phyloP scores from a whole-genome alignment of 2,113 vertebrate genomes.

The Percina caprodes region DNA sequence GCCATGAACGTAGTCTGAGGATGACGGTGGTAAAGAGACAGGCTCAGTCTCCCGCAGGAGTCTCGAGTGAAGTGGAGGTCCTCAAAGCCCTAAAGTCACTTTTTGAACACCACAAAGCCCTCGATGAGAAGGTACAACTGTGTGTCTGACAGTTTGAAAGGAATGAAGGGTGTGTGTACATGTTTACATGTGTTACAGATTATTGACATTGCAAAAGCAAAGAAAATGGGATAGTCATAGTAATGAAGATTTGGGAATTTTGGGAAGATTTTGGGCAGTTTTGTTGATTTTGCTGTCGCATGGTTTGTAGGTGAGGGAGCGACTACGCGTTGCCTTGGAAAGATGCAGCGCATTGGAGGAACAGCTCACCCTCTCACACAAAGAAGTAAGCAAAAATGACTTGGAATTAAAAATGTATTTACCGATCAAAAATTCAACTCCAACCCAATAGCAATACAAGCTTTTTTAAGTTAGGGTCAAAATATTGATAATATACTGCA shows the following conservation, averaged over 20 bases:
- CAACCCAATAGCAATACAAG: neutral
- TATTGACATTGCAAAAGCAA: neutral
- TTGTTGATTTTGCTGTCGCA: neutral
- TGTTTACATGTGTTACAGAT: neutral
- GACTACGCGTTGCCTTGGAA: conserved; percentile 95
- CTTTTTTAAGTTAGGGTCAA: neutral
- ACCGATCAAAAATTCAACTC: neutral
- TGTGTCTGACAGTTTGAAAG: neutral
- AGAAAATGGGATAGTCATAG: neutral
- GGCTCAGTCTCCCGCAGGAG: conserved; percentile 95
- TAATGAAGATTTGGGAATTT: neutral
- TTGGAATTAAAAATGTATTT: neutral
- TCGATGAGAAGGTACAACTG: conserved; percentile 93
- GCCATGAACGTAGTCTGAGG: conserved; percentile 94
- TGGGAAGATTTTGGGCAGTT: neutral
- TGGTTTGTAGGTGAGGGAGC: conserved; percentile 90
- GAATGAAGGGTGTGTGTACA: neutral
- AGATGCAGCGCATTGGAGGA: conserved; percentile 95
- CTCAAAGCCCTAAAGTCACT: conserved; percentile 98
- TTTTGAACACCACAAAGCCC: conserved; percentile 98
- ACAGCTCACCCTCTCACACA: conserved; percentile 92
- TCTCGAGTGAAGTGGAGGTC: conserved; percentile 98
- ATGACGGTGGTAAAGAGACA: conserved; percentile 98
- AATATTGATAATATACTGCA: neutral
- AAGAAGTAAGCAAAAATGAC: conserved; percentile 87